phyloP scores from a whole-genome alignment of 1,140 invertebrate species.

The Magallana gigas region DNA sequence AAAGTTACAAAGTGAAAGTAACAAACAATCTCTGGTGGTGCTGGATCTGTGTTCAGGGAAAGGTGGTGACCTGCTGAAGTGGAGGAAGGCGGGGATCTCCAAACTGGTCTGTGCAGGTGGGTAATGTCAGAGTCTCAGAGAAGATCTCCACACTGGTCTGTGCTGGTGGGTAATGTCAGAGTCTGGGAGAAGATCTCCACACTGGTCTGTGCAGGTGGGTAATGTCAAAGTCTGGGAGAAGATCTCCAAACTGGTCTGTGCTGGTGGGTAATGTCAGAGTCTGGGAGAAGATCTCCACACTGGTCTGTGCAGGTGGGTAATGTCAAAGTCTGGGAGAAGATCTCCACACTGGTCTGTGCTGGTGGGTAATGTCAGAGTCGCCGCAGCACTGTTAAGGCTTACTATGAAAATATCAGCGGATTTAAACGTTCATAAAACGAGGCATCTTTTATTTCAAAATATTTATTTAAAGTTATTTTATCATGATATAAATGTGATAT shows the following conservation, averaged over 20 bases:
- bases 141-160: constrained; percentile 85
- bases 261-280: constrained; percentile 76
- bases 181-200: too few species aligned
- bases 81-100: constrained; percentile 90
- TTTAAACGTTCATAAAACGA: too few species aligned
- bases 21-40: constrained; percentile 73
- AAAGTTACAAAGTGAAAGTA: constrained; percentile 60
- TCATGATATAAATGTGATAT: too few species aligned
- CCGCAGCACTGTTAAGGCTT: too few species aligned
- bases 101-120: constrained; percentile 91
- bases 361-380: constrained; percentile 69
- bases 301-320: constrained; percentile 88
- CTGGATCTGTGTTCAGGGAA: constrained; percentile 90
- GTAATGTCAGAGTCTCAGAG: background rate
- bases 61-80: constrained; percentile 97
- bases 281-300: too few species aligned
- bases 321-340: background rate
- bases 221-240: background rate
- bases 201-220: constrained; percentile 88
- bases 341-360: constrained; percentile 87
- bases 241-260: constrained; percentile 86
- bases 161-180: constrained; percentile 80
- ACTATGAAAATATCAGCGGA: too few species aligned
- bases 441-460: too few species aligned
- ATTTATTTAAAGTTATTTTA: too few species aligned